A percentile compares a stretch with the other conserved stretches of the same genome.
phyloP scores from a whole-genome alignment of 2,888 invertebrate genomes.

The Trisateles emortualis region DNA sequence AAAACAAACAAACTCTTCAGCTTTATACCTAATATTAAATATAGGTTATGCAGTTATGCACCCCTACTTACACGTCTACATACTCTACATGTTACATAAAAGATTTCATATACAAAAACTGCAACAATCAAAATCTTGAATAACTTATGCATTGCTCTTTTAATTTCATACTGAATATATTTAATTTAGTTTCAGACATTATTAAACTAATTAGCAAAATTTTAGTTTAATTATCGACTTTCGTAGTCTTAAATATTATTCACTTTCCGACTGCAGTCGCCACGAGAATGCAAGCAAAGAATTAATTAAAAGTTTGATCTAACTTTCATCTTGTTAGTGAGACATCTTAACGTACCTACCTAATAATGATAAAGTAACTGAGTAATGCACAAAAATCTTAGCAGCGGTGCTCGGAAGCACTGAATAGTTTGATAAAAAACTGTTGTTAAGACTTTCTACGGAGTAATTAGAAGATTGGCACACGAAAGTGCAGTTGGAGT shows the following conservation, averaged over 20 bases:
- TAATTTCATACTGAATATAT: neutral
- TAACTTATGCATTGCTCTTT: neutral
- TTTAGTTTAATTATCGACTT: constrained; percentile 49
- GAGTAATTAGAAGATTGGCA: constrained; percentile 82
- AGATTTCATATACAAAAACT: neutral
- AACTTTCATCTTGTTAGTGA: constrained; percentile 82
- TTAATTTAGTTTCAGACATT: neutral
- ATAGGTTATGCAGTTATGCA: too few relatives aligned
- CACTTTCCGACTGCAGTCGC: constrained; percentile 53
- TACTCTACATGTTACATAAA: neutral
- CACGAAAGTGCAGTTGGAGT: constrained; percentile 74
- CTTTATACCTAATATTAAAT: too few relatives aligned
- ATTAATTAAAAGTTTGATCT: constrained; percentile 73
- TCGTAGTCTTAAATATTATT: constrained; percentile 48
- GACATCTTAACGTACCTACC: constrained; percentile 70
- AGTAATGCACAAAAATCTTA: constrained; percentile 76
- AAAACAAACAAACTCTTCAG: too few relatives aligned
- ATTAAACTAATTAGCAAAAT: constrained; percentile 47
- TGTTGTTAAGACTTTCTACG: constrained; percentile 75
- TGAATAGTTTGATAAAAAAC: constrained; percentile 66
- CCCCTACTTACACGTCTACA: too few relatives aligned
- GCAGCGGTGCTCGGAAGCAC: constrained; percentile 60
- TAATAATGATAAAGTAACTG: constrained; percentile 62
- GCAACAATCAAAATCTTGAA: neutral
- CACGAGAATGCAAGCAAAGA: constrained; percentile 66